Percentiles rank a stretch among this genome's conserved stretches.
Conservation (phyloP, 2,113 vertebrate species). For the Bos indicus region DNA sequence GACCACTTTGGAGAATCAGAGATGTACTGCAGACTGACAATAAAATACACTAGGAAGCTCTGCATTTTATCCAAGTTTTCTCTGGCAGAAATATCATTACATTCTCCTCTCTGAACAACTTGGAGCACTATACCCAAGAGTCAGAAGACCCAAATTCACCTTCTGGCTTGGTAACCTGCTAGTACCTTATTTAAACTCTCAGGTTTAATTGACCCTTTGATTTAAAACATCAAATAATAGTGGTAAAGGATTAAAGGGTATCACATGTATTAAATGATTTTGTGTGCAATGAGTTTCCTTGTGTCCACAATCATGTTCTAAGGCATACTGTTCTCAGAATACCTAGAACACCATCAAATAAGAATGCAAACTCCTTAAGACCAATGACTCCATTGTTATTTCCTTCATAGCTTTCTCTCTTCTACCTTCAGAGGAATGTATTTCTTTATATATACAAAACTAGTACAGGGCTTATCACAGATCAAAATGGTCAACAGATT, state of each 20-base stretch:
- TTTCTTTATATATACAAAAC: background rate
- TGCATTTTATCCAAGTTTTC: background rate
- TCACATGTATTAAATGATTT: background rate
- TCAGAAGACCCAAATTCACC: background rate
- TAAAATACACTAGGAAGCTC: background rate
- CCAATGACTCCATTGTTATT: background rate
- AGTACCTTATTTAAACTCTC: background rate
- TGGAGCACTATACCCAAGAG: background rate
- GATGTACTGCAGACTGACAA: background rate
- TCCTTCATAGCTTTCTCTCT: background rate
- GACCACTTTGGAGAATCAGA: slow-evolving; percentile 14
- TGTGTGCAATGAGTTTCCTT: background rate
- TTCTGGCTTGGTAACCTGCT: background rate
- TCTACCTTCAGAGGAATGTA: background rate
- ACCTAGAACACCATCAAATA: background rate
- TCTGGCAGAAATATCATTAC: background rate
- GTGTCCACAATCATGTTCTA: background rate
- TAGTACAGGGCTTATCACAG: background rate
- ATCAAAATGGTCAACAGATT: background rate
- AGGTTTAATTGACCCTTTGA: background rate
- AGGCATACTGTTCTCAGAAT: background rate
- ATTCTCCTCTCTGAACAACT: background rate
- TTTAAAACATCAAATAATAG: background rate
- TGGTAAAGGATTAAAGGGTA: background rate
- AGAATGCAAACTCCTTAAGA: background rate